phyloP scores from a whole-genome alignment of 2,113 vertebrate species.

The Rallus limicola region DNA sequence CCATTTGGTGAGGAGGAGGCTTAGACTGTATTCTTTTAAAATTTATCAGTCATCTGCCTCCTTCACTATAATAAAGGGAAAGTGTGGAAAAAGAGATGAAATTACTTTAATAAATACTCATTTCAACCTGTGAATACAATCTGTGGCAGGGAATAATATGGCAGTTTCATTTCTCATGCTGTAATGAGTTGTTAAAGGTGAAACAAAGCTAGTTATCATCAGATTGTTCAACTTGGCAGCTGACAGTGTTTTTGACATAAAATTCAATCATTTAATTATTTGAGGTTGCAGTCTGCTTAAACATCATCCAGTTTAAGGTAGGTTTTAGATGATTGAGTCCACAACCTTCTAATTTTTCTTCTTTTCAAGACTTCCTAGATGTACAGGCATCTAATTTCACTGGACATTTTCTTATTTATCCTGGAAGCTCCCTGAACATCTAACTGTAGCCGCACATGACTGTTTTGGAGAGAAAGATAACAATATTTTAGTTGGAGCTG shows the following conservation, averaged over 20 bases:
- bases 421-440: background rate
- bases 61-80: background rate
- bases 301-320: background rate
- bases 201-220: constrained; percentile 8
- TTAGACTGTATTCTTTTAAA: background rate
- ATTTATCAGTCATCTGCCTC: background rate
- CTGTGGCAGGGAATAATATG: background rate
- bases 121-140: constrained; percentile 14
- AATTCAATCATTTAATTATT: constrained; percentile 35
- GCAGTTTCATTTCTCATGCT: background rate
- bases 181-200: constrained; percentile 23
- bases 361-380: background rate
- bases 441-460: background rate
- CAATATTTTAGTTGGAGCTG: background rate
- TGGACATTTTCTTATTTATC: background rate
- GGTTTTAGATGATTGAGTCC: background rate
- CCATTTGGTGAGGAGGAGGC: background rate
- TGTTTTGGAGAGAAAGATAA: background rate
- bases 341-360: background rate
- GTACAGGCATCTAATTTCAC: background rate
- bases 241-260: constrained; percentile 31
- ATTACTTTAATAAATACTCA: constrained; percentile 14
- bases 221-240: constrained; percentile 32
- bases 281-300: background rate
- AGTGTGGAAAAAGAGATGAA: background rate